Base-by-base conservation (phyloP, 2,797 vertebrate species). In the Etheostoma nigrum region DNA sequence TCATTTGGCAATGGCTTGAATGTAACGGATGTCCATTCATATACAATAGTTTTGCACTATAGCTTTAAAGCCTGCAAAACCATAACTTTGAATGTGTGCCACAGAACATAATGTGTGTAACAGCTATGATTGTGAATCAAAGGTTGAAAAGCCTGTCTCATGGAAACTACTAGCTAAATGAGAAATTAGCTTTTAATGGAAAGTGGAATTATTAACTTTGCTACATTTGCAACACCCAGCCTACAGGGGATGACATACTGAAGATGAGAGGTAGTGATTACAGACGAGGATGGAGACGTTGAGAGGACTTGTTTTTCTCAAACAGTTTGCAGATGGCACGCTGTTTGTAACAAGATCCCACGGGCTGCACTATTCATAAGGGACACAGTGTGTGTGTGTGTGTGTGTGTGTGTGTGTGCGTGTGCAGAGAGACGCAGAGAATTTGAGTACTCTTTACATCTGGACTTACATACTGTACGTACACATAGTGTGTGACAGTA, bases 331-430 rank as follows among this genome's bases (percentile, higher is more conserved):
- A 91, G 80, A 90, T 87, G 88, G 79, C 60, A 62, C 48, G 12
- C 60, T 45, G 57, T 74, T 47, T 72, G 70, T 86, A 91, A 91
- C 60, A 10, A 88, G 88, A 81, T 90, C 88, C 82, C 87, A 71
- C 1, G 78, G 81, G 90, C 63, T 66, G 68, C 55, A 19, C 57
- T 23, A 48, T 83, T 76, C 83, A 74, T 11, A 30, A 55, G 81
- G 74, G 89, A 84, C 33, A 13, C 2, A 12, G 36, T 40, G 36
- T 40, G 10, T 40, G 36, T 67, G 36, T 54, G 69, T 74, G 45
- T 86, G 66, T 62, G 62, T 64, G 42, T 19, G 25, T 60, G 59
- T 68, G 59, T 58, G 21, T 49, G 57, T 16, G 57, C 1, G n/a
- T n/a, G n/a, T n/a, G n/a, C n/a, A 27, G 19, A 68, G 33, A 69